Evolutionary conservation across 53 echinoderm and acorn worm genomes (phyloP).

Genomic region (Stichopus horrens): DNA sequence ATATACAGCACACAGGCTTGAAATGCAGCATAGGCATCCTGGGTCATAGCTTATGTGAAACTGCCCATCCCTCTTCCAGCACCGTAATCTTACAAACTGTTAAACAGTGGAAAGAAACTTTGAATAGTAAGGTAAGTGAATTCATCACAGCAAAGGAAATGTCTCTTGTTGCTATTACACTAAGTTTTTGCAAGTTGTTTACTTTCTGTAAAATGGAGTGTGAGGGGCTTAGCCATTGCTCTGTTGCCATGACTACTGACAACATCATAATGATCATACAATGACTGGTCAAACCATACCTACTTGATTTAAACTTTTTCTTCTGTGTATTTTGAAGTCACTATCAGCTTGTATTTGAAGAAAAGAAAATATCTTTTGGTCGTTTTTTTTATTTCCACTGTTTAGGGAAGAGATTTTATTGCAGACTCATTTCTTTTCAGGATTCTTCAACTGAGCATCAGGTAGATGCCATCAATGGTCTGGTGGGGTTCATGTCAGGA

Average conservation of each 20-base stretch:
- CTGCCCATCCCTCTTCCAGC: slow-evolving; percentile 54
- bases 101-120: slow-evolving; percentile 10
- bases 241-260: too few relatives aligned
- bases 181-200: background rate
- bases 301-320: too few relatives aligned
- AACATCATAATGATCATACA: too few relatives aligned
- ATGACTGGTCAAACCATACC: too few relatives aligned
- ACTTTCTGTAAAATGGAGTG: too few relatives aligned
- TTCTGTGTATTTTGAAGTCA: too few relatives aligned
- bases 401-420: background rate
- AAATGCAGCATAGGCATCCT: slow-evolving; percentile 4
- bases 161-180: background rate
- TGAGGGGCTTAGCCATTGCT: too few relatives aligned
- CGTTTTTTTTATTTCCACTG: background rate
- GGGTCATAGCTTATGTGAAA: slow-evolving; percentile 49
- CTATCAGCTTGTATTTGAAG: background rate
- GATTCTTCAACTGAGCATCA: slow-evolving; percentile 25
- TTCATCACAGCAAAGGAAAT: background rate
- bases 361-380: background rate
- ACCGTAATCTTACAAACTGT: background rate
- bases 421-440: background rate
- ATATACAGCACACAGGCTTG: background rate
- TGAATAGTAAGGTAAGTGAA: slow-evolving; percentile 7
- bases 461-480: slow-evolving; percentile 53
- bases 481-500: slow-evolving; percentile 61